Conservation (phyloP, 2,113 vertebrate species). For the Strix aluco region DNA sequence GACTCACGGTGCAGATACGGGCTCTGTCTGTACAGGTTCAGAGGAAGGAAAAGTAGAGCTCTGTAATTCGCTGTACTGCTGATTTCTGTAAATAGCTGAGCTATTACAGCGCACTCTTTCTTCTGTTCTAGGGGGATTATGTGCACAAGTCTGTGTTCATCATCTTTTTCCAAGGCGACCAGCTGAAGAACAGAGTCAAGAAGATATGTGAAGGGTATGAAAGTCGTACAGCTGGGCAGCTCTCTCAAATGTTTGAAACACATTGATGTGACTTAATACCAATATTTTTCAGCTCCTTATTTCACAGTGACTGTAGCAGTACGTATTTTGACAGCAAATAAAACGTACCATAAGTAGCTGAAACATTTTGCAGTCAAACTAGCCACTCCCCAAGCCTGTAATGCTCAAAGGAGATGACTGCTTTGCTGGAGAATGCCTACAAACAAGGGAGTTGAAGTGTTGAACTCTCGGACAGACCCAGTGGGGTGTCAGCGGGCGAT, state of each 20-base stretch:
- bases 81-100: background rate
- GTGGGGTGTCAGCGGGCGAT: background rate
- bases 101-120: background rate
- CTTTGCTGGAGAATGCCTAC: background rate
- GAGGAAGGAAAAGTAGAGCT: background rate
- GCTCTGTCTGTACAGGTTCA: background rate
- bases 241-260: background rate
- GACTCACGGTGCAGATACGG: background rate
- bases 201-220: conserved; percentile 97
- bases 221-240: background rate
- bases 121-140: conserved; percentile 84
- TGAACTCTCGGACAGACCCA: background rate
- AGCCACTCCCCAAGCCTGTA: background rate
- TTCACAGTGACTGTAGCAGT: background rate
- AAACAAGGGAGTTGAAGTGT: too few species aligned
- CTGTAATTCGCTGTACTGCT: background rate
- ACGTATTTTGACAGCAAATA: background rate
- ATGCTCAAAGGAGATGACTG: background rate
- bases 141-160: conserved; percentile 99
- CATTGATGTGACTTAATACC: background rate
- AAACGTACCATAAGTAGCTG: background rate
- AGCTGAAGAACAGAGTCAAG: conserved; percentile 96
- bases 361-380: background rate
- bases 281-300: background rate
- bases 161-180: conserved; percentile 99